These are phyloP conservation scores for Amazona guildingii DNA, from an alignment of 2,113 vertebrate genomes.

Conservation along the genomic window DNA sequence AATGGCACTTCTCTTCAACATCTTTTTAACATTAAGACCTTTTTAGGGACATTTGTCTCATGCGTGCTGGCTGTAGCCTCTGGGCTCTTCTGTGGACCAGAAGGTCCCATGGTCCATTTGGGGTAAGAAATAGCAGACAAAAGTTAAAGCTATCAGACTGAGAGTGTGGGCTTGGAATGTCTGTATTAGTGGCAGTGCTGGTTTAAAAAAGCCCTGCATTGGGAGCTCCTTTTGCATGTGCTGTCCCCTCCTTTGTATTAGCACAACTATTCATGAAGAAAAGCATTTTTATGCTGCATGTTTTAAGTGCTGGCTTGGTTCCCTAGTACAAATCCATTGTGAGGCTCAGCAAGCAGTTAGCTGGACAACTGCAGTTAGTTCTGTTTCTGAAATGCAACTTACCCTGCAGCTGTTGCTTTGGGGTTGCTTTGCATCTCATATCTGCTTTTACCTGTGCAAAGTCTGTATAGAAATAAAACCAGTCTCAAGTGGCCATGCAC, in stretches of 20 bases:
- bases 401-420: not conserved
- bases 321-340: accelerated
- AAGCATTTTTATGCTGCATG: not conserved
- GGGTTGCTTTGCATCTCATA: accelerated
- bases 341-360: not conserved
- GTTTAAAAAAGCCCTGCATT: not conserved
- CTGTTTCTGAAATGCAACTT: not conserved
- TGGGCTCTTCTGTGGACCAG: conserved; percentile 47
- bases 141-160: not conserved
- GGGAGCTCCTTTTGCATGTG: not conserved
- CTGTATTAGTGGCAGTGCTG: not conserved
- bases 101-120: conserved; percentile 57
- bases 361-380: not conserved
- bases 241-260: not conserved
- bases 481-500: not conserved
- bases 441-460: not conserved
- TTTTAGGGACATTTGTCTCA: conserved; percentile 44
- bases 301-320: not conserved
- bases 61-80: conserved; percentile 51
- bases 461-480: not conserved
- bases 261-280: not conserved
- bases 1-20: conserved; percentile 50
- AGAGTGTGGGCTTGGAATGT: not conserved
- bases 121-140: conserved; percentile 20
- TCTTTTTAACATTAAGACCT: conserved; percentile 57